Percentiles rank a stretch among this genome's conserved stretches.
phyloP scores from a whole-genome alignment of 2,888 invertebrate genomes.

The Lordiphosa fenestrarum region DNA sequence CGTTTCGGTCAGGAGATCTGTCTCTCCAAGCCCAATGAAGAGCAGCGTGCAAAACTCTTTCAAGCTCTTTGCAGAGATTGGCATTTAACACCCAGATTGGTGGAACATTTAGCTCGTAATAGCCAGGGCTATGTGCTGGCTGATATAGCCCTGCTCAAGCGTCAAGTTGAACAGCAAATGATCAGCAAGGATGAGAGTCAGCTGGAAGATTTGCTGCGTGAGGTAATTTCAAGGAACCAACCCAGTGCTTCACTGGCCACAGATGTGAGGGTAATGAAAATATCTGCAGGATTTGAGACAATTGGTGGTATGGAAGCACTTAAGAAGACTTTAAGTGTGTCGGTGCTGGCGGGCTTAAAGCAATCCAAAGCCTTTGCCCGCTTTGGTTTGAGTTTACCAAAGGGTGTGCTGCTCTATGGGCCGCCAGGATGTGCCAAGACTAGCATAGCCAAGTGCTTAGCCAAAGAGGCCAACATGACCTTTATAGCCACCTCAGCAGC shows the following conservation, averaged over 20 bases:
- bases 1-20: conserved; percentile 82
- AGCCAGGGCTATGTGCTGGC: conserved; percentile 83
- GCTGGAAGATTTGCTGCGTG: conserved; percentile 26
- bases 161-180: conserved; percentile 71
- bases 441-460: conserved; percentile 83
- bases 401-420: conserved; percentile 84
- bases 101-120: conserved; percentile 76
- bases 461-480: conserved; percentile 81
- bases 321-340: conserved; percentile 81
- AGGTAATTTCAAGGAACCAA: conserved; percentile 45
- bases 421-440: conserved; percentile 87
- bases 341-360: conserved; percentile 83
- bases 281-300: conserved; percentile 80
- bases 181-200: conserved; percentile 18
- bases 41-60: conserved; percentile 80
- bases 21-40: conserved; percentile 80
- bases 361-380: conserved; percentile 82
- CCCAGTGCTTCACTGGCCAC: conserved; percentile 80
- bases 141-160: conserved; percentile 81
- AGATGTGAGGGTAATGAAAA: conserved; percentile 79
- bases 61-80: conserved; percentile 55
- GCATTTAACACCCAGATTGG: conserved; percentile 48
- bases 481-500: conserved; percentile 83
- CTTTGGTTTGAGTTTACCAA: conserved; percentile 82
- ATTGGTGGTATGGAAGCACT: conserved; percentile 83